Evolutionary conservation across 2,113 vertebrate genomes (phyloP), one percentile per base, ranked within the genome.

Genomic region (Alces alces): DNA sequence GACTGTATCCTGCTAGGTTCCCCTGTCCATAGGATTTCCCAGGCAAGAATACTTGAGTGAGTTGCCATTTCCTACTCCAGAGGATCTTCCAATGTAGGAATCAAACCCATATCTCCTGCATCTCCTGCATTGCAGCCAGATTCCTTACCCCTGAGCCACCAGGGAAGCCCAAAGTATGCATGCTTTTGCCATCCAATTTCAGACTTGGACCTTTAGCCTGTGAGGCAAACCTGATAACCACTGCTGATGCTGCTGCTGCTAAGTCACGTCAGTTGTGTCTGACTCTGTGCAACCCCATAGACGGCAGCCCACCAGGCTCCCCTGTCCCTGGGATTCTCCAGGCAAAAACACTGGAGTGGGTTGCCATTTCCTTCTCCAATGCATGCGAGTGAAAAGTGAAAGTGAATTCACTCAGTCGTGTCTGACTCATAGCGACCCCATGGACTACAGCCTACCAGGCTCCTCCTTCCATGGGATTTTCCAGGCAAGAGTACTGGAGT

Each of bases 351-450:
- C 66, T 39, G n/a, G 36, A 39, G 19, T 39, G 66, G 19, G 5
- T 73, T 0, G 5, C 66, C 66, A 39, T 11, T 39, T 36, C 36
- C n/a, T 73, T 73, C 66, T 39, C 66, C n/a, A 23, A 54, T 54
- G 6, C 52, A 17, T 54, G 16, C 2, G 19, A 54, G 52, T 54
- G 52, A 54, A 54, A 54, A 19, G 5, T 54, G 52, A 19, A 19
- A 54, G 16, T 54, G 52, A 54, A 54, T 6, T 54, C 16, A 17
- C 52, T 54, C 52, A 54, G 19, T 70, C 11, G 5, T 12, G 66
- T 3, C 19, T 2, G 0, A 13, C 66, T 70, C n/a, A 1, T 21
- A 21, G 19, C 0, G 10, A 70, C n/a, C 19, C n/a, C n/a, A 23
- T 3, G n/a, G 66, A 23, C 66, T 13, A 10, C 66, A 70, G 19